A percentile compares a stretch with the other conserved stretches of the same genome.
Conservation (phyloP, 1,140 invertebrate species). For the Idris sp. region DNA sequence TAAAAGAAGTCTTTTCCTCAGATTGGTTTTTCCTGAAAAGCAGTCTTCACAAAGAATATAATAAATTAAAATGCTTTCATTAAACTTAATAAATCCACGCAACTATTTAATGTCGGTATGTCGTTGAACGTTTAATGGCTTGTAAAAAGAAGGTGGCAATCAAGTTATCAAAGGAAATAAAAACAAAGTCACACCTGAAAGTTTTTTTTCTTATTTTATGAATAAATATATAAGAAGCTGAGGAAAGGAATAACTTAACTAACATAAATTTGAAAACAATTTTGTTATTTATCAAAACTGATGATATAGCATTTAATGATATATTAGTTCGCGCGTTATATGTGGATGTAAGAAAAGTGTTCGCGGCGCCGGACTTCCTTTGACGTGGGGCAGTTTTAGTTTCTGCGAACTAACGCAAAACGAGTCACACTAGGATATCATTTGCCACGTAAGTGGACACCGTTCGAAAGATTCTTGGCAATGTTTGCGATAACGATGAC, state of each 20-base stretch:
- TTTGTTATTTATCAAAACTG: slow-evolving; percentile 28
- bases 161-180: neutral
- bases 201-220: too few relatives aligned
- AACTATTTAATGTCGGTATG: slow-evolving; percentile 11
- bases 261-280: slow-evolving; percentile 19
- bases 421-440: slow-evolving; percentile 56
- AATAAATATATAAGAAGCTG: too few relatives aligned
- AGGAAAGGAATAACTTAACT: too few relatives aligned
- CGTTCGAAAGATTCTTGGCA: slow-evolving; percentile 47
- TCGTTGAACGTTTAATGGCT: slow-evolving; percentile 3
- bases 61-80: too few relatives aligned
- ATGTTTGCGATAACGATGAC: slow-evolving; percentile 58
- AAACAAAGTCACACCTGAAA: slow-evolving; percentile 1
- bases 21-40: too few relatives aligned
- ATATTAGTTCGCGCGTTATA: slow-evolving; percentile 23
- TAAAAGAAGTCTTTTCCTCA: too few relatives aligned
- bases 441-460: slow-evolving; percentile 52
- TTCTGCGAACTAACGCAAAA: slow-evolving; percentile 56
- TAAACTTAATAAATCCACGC: too few relatives aligned
- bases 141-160: too few relatives aligned
- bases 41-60: too few relatives aligned
- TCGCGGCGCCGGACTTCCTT: slow-evolving; percentile 42
- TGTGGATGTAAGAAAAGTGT: slow-evolving; percentile 33
- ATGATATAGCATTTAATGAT: slow-evolving; percentile 40
- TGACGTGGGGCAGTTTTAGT: slow-evolving; percentile 45